Evolutionary conservation across 2,888 invertebrate genomes (phyloP), one percentile per base, ranked within the genome.

Genomic region (Tortricodes alternella): DNA sequence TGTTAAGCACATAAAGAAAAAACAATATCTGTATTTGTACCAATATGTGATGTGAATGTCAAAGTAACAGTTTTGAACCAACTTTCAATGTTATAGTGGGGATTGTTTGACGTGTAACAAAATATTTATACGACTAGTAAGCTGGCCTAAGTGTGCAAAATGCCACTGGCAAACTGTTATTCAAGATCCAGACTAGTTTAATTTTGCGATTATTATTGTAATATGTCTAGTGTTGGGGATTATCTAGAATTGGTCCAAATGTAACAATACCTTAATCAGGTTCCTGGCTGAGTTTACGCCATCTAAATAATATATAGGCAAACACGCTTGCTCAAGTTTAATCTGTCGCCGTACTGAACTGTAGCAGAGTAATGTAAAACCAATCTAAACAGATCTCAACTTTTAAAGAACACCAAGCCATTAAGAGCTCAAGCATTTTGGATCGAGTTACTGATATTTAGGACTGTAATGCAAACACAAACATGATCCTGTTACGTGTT

Each of bases 391-490:
- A 66, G 81, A 74, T 24, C 79, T 68, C 5, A 66, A 57, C 34
- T 37, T 62, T 62, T 61, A 67, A 55, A 53, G 1, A 29, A 37
- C n/a, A 46, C 44, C 23, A 59, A 64, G 64, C 56, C 55, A 59
- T 44, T 23, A 32, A 62, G 59, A 58, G 76, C 57, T 73, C 78
- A 68, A 50, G 63, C 58, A 56, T 39, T 52, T 46, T 78, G 78
- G 80, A 66, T 64, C 44, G 59, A 62, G 67, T 71, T 64, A 71
- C 73, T 67, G 70, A 71, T 83, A 79, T 80, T 84, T 84, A 78
- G 78, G 73, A 78, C 74, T 76, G 80, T 84, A 82, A 83, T 82
- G 74, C 76, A 71, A 71, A 76, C 69, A 65, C 74, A 83, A 82
- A 82, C 78, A 80, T 69, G 70, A 67, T 81, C 80, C 77, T 78